These are phyloP conservation scores for Nesidiocoris tenuis DNA, from an alignment of 2,888 invertebrate genomes.

Conservation along the genomic window DNA sequence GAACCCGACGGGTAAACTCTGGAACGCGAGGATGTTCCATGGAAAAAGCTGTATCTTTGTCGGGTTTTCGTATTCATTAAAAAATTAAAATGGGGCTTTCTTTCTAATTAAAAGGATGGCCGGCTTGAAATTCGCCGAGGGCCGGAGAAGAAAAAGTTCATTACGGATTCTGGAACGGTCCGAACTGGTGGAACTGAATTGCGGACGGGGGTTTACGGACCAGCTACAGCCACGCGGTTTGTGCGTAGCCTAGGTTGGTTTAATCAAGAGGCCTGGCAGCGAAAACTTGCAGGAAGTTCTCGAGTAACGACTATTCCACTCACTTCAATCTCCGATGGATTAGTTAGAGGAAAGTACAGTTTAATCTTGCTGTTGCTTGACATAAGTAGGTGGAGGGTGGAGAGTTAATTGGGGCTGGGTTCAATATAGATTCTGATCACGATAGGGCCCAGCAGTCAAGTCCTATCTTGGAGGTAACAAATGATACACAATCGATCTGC, in stretches of 20 bases:
- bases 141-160: conserved; percentile 6
- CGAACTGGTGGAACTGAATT: not conserved
- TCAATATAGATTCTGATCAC: no score
- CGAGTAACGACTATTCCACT: no score
- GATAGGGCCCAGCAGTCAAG: no score
- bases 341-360: no score
- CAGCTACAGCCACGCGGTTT: not conserved
- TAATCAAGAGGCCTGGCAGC: not conserved
- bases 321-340: no score
- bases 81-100: conserved; percentile 9
- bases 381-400: no score
- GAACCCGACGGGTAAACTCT: no score
- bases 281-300: no score
- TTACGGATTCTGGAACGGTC: not conserved
- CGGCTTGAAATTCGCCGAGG: not conserved
- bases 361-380: no score
- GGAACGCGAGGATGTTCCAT: not conserved
- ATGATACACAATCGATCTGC: no score
- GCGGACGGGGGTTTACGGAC: not conserved
- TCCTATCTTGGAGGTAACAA: no score
- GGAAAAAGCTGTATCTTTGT: not conserved
- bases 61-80: conserved; percentile 9
- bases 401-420: no score
- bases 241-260: not conserved
- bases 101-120: not conserved